phyloP scores from a whole-genome alignment of 2,797 vertebrate species.

The Aphelocoma californica region DNA sequence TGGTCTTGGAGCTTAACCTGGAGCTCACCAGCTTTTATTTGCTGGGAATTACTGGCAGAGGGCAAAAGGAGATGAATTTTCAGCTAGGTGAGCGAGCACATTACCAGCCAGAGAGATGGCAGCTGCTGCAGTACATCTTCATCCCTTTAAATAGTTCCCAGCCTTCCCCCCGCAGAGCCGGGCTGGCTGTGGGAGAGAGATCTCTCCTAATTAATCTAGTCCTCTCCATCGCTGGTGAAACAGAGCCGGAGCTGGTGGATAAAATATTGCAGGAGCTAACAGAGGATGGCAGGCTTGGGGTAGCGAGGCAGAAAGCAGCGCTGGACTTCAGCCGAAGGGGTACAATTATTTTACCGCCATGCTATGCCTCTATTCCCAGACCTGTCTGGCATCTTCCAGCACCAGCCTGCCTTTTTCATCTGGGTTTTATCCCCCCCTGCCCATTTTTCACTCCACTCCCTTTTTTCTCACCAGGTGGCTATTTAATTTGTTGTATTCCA shows the following conservation, averaged over 20 bases:
- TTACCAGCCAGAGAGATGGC: not conserved
- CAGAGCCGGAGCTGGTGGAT: not conserved
- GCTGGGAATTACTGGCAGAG: slow-evolving; percentile 9
- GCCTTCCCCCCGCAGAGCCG: not conserved
- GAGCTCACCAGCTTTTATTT: not conserved
- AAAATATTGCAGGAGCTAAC: slow-evolving; percentile 51
- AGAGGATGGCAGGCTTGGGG: slow-evolving; percentile 50
- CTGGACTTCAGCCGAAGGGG: slow-evolving; percentile 41
- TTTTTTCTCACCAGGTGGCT: slow-evolving; percentile 55
- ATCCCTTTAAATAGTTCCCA: slow-evolving; percentile 57
- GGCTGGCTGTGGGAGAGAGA: slow-evolving; percentile 48
- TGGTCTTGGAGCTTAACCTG: not conserved
- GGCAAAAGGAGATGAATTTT: slow-evolving; percentile 33
- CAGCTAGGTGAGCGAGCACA: not conserved
- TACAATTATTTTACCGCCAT: slow-evolving; percentile 61
- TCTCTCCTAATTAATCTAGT: slow-evolving; percentile 68
- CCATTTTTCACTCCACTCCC: slow-evolving; percentile 10
- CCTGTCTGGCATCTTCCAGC: slow-evolving; percentile 16
- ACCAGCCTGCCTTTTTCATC: slow-evolving; percentile 39
- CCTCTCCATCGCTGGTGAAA: slow-evolving; percentile 23
- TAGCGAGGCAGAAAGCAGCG: slow-evolving; percentile 2
- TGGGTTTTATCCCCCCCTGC: not conserved
- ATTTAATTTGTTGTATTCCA: slow-evolving; percentile 60
- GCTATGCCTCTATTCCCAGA: slow-evolving; percentile 53
- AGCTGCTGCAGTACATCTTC: slow-evolving; percentile 46